Evolutionary conservation across 2,888 invertebrate genomes (phyloP).

Genomic region (Carabus problematicus): DNA sequence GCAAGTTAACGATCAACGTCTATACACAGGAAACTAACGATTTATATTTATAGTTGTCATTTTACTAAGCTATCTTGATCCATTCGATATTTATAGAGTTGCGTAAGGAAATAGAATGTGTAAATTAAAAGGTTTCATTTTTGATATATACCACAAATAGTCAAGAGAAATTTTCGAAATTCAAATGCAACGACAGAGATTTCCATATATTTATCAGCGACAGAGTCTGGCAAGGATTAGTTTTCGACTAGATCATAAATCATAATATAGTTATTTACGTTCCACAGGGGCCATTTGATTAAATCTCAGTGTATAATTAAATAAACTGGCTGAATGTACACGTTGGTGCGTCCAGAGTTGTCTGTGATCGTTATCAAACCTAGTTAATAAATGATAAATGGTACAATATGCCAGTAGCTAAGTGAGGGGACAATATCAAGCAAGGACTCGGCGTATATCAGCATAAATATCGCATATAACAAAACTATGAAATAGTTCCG

Average conservation of each 20-base stretch:
- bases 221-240: neutral
- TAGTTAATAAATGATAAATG: slow-evolving; percentile 30
- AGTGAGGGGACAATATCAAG: slow-evolving; percentile 8
- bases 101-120: too few relatives aligned
- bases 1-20: too few relatives aligned
- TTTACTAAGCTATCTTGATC: too few relatives aligned
- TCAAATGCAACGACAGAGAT: too few relatives aligned
- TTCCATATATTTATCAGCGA: too few relatives aligned
- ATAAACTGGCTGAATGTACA: slow-evolving; percentile 24
- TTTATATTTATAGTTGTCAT: too few relatives aligned
- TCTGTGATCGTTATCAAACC: slow-evolving; percentile 20
- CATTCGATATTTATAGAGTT: too few relatives aligned
- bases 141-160: too few relatives aligned
- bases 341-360: neutral
- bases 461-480: slow-evolving; percentile 17
- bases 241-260: slow-evolving; percentile 28
- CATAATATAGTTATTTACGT: slow-evolving; percentile 32
- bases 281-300: slow-evolving; percentile 22
- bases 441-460: slow-evolving; percentile 17
- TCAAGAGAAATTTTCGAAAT: too few relatives aligned
- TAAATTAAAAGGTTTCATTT: too few relatives aligned
- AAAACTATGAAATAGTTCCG: slow-evolving; percentile 3
- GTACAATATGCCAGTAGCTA: neutral
- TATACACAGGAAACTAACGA: too few relatives aligned
- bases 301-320: slow-evolving; percentile 28